A percentile compares a stretch with the other conserved stretches of the same genome.
These are phyloP conservation scores for Pseudomyrmex dendroicus DNA, from an alignment of 1,140 invertebrate species.

Conservation along the genomic window DNA sequence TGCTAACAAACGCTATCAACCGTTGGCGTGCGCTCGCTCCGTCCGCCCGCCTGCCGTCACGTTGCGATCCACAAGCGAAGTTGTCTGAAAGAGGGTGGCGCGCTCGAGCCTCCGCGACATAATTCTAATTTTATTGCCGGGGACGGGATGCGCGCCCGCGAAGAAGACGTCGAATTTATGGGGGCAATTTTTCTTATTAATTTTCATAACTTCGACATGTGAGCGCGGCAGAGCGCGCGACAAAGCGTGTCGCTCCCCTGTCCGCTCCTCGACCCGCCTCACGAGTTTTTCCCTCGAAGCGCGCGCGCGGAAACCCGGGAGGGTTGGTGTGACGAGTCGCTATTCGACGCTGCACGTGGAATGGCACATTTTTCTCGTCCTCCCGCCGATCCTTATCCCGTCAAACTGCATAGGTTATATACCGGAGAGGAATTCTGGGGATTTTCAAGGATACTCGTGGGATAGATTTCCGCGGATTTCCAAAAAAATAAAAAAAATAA, in stretches of 20 bases:
- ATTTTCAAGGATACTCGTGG: slow-evolving; percentile 26
- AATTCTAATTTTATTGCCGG: slow-evolving; percentile 85
- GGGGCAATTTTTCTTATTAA: slow-evolving; percentile 85
- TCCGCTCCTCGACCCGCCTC: not conserved
- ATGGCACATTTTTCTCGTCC: slow-evolving; percentile 36
- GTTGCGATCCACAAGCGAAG: slow-evolving; percentile 35
- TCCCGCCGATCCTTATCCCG: slow-evolving; percentile 34
- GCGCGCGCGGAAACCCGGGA: not conserved
- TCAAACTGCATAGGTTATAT: slow-evolving; percentile 38
- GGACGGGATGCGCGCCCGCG: slow-evolving; percentile 69
- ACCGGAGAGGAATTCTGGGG: slow-evolving; percentile 2
- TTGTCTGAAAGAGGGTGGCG: slow-evolving; percentile 21
- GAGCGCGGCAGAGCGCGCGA: slow-evolving; percentile 71
- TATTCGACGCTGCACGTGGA: slow-evolving; percentile 23
- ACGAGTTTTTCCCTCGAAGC: not conserved
- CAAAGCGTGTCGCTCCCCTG: slow-evolving; percentile 67
- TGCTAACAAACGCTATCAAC: slow-evolving; percentile 81
- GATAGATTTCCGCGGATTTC: not conserved
- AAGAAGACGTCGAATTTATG: slow-evolving; percentile 81
- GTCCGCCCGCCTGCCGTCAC: not conserved
- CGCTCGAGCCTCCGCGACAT: slow-evolving; percentile 72
- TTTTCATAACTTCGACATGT: slow-evolving; percentile 85
- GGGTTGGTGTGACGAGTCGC: not conserved
- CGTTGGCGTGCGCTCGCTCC: slow-evolving; percentile 28
- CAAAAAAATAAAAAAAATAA: not conserved